Base-by-base conservation (phyloP, 2,797 vertebrate genomes). In the Phataginus tetradactyla region DNA sequence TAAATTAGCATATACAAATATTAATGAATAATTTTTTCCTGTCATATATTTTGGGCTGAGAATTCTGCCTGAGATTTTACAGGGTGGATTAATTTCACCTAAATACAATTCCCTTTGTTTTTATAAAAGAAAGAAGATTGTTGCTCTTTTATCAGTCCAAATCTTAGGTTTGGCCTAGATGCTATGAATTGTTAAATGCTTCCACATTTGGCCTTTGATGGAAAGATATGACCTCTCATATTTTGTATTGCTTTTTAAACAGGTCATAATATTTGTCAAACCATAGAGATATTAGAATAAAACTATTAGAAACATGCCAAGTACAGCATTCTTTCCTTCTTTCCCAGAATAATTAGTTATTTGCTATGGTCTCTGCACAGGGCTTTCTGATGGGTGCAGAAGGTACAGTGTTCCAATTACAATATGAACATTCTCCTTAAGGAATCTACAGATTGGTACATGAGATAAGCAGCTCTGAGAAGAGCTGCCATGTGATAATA, bases 1-100 rank as follows among this genome's bases (percentile, higher is more conserved):
- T 91, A 96, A 91, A 95, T 94, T 84, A 84, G 49, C 10, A 63
- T 51, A 51, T 20, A 79, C 64, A 94, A 89, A 86, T 64, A 96
- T 55, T 86, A 71, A 95, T 84, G 74, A 88, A 53, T 77, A 69
- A 71, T 91, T 96, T 78, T 45, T 71, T 53, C n/a, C 32, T 79
- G 63, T 95, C 53, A 49, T 92, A 61, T 85, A 95, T 90, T 92
- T 66, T 79, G n/a, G 51, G 32, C 79, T 93, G 4, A 88, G 53
- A 95, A 75, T 83, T 69, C 11, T 92, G 59, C 55, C 37, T 79
- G 51, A 86, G 72, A 42, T 78, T 77, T 93, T 86, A 96, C 64
- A 64, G 27, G 13, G 18, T 93, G 11, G 17, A 71, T 93, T 92
- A 88, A 86, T 94, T 90, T 96, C 27, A 86, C 29, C 64, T 83